Conservation (phyloP, 1,140 invertebrate genomes). For the Macrotrachela quadricornifera region DNA sequence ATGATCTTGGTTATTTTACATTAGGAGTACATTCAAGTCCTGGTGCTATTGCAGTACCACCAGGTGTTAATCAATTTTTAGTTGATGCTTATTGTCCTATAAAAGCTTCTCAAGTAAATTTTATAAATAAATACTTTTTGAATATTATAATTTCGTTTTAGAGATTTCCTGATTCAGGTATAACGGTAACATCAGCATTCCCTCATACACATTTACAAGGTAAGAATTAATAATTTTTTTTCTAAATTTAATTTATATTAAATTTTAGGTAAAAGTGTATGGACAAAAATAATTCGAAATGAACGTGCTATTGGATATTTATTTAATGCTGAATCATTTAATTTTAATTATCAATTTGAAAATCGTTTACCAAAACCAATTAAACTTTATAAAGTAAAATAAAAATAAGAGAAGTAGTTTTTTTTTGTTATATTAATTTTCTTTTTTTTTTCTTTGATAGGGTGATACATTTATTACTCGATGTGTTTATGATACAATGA, state of each 20-base stretch:
- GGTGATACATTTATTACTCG: slow-evolving; percentile 2
- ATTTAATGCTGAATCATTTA: neutral
- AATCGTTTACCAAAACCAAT: neutral
- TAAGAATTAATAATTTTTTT: no score
- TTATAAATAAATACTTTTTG: neutral
- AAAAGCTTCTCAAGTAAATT: neutral
- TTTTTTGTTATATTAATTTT: no score
- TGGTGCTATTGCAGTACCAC: slow-evolving; percentile 2
- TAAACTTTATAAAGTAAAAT: neutral
- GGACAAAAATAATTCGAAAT: slow-evolving; percentile 4
- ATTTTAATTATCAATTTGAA: slow-evolving; percentile 6
- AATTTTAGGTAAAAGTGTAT: neutral
- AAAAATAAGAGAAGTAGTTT: no score
- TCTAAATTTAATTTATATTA: no score
- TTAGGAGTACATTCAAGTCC: neutral
- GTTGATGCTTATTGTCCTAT: neutral
- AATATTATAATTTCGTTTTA: neutral
- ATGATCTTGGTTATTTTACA: slow-evolving; percentile 1
- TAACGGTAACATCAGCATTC: neutral
- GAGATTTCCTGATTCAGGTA: neutral
- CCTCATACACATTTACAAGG: slow-evolving; percentile 3
- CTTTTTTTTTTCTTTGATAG: no score
- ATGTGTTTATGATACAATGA: neutral
- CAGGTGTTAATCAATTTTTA: neutral
- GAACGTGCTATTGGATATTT: slow-evolving; percentile 1